Evolutionary conservation across 2,113 vertebrate genomes (phyloP).

Genomic region (Vulpes ferrilata): DNA sequence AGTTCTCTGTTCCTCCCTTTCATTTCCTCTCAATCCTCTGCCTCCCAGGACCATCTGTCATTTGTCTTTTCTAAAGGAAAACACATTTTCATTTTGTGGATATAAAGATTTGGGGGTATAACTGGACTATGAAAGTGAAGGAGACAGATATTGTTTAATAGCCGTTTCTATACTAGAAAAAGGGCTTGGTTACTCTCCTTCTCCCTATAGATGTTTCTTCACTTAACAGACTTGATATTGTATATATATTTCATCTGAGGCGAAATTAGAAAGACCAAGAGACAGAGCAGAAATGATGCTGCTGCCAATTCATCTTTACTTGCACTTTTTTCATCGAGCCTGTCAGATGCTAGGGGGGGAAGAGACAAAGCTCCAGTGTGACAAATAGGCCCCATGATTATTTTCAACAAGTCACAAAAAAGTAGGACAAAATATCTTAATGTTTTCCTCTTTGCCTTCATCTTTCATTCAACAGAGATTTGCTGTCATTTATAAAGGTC

Average conservation of each 20-base stretch:
- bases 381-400: conserved; percentile 90
- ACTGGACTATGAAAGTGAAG: conserved; percentile 78
- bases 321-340: conserved; percentile 86
- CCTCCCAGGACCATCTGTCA: conserved; percentile 68
- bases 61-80: conserved; percentile 69
- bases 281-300: conserved; percentile 83
- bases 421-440: conserved; percentile 91
- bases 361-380: conserved; percentile 84
- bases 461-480: conserved; percentile 87
- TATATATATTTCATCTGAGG: conserved; percentile 88
- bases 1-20: conserved; percentile 19
- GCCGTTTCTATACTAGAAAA: conserved; percentile 65
- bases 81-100: conserved; percentile 74
- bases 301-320: conserved; percentile 89
- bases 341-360: conserved; percentile 85
- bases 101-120: conserved; percentile 32
- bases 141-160: conserved; percentile 82
- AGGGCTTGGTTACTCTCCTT: not conserved
- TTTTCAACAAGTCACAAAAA: conserved; percentile 88
- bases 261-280: conserved; percentile 85
- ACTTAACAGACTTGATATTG: conserved; percentile 85
- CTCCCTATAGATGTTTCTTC: conserved; percentile 81
- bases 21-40: conserved; percentile 21
- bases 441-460: conserved; percentile 88
- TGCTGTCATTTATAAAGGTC: conserved; percentile 89